Evolutionary conservation across 2,113 vertebrate species (phyloP).

Genomic region (Myrmecobius fasciatus): DNA sequence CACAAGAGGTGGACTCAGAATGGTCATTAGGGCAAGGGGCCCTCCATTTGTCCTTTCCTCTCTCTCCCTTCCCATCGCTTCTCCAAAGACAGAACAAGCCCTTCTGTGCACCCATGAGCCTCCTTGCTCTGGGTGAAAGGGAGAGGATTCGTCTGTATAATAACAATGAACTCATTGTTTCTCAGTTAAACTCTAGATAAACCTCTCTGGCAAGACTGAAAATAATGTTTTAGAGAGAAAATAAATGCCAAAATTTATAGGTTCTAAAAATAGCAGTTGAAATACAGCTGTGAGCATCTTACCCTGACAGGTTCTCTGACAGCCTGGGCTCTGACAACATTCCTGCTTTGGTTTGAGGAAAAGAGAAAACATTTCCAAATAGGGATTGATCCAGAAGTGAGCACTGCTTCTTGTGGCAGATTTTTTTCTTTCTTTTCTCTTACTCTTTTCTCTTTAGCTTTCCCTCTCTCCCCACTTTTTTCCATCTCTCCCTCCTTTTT

Average conservation of each 20-base stretch:
- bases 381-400: constrained; percentile 67
- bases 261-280: constrained; percentile 73
- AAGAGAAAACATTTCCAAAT: constrained; percentile 78
- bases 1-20: not conserved
- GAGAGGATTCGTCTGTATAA: not conserved
- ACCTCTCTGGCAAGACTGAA: constrained; percentile 60
- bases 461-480: not conserved
- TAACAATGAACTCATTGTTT: constrained; percentile 23
- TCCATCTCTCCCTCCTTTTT: not conserved
- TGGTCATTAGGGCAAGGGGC: not conserved
- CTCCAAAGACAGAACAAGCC: not conserved
- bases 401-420: constrained; percentile 28
- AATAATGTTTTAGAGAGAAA: constrained; percentile 62
- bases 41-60: not conserved
- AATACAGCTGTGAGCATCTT: constrained; percentile 74
- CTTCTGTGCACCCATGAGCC: not conserved
- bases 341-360: constrained; percentile 70
- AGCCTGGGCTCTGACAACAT: constrained; percentile 63
- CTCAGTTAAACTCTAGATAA: constrained; percentile 44
- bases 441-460: not conserved
- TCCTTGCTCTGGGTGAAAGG: not conserved
- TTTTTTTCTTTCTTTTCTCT: not conserved
- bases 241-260: constrained; percentile 65
- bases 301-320: constrained; percentile 51
- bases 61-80: not conserved